Evolutionary conservation across 2,113 vertebrate genomes (phyloP), one percentile per base, ranked within the genome.

Genomic region (Circaetus cinerascens): DNA sequence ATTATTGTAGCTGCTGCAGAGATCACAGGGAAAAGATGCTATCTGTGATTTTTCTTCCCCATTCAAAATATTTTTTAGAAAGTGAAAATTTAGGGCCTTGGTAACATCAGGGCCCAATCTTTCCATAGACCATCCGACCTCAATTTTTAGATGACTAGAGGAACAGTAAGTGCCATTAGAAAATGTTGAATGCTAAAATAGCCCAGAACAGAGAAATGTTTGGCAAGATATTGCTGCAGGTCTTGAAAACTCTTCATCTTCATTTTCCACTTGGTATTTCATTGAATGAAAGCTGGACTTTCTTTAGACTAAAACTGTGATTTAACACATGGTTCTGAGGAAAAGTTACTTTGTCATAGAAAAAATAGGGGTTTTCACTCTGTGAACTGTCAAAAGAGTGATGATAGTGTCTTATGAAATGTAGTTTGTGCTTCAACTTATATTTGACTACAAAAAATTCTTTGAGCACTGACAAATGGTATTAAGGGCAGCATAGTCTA

Each of bases 61-160:
- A 20, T 79, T 81, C 38, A 43, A 23, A 32, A 15, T 43, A n/a
- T 29, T 74, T 81, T 73, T 17, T 18, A 29, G 30, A 27, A 88
- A 29, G 7, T 71, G 10, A 29, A 85, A 82, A 40, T 0, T 0
- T 30, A 6, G 3, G 4, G 6, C 26, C 48, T 75, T 26, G 15
- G 32, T 74, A 43, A 38, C 21, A n/a, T 67, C 32, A 60, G 51
- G 19, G 36, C 16, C 5, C 18, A 59, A 8, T 45, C 7, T 81
- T 77, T 45, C 45, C n/a, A 5, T 4, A 56, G 21, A 15, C 5
- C 7, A 17, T 29, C 25, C 4, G 0, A 38, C 38, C 18, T 83
- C 21, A 56, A 20, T 66, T 86, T 66, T 81, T 19, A 60, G 40
- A 64, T 56, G 4, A 41, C 16, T 30, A 17, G 23, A 59, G 19